Percentiles rank a stretch among this genome's conserved stretches.
Conservation (phyloP, 1,140 invertebrate genomes). For the Daktulosphaira vitifoliae region DNA sequence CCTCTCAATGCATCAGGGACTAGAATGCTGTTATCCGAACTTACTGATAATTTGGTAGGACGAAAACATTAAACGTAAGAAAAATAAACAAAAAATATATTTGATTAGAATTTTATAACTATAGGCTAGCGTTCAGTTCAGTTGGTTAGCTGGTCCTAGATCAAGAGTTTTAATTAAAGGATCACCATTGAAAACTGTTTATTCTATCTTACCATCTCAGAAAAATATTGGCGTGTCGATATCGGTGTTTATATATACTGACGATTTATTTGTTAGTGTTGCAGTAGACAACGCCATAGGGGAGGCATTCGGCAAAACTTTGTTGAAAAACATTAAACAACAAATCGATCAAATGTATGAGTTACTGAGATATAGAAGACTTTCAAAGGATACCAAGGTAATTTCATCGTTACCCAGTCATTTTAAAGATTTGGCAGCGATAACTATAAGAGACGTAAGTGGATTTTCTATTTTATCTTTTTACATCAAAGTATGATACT, state of each 20-base stretch:
- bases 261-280: conserved; percentile 48
- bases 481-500: neutral
- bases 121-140: conserved; percentile 42
- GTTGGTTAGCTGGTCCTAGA: conserved; percentile 49
- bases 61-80: neutral
- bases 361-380: conserved; percentile 46
- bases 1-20: conserved; percentile 6
- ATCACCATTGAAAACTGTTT: conserved; percentile 45
- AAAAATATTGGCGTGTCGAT: conserved; percentile 46
- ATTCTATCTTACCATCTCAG: conserved; percentile 47
- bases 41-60: conserved; percentile 13
- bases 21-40: conserved; percentile 11
- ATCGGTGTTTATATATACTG: conserved; percentile 49
- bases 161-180: conserved; percentile 42
- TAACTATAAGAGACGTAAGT: conserved; percentile 5
- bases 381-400: conserved; percentile 45
- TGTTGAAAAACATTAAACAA: conserved; percentile 18
- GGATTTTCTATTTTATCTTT: neutral
- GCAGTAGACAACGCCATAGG: conserved; percentile 42
- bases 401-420: neutral
- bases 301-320: conserved; percentile 11
- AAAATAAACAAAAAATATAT: neutral
- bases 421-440: conserved; percentile 11
- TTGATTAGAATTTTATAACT: neutral
- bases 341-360: conserved; percentile 47